phyloP scores from a whole-genome alignment of 2,113 vertebrate species.

The Numida meleagris region DNA sequence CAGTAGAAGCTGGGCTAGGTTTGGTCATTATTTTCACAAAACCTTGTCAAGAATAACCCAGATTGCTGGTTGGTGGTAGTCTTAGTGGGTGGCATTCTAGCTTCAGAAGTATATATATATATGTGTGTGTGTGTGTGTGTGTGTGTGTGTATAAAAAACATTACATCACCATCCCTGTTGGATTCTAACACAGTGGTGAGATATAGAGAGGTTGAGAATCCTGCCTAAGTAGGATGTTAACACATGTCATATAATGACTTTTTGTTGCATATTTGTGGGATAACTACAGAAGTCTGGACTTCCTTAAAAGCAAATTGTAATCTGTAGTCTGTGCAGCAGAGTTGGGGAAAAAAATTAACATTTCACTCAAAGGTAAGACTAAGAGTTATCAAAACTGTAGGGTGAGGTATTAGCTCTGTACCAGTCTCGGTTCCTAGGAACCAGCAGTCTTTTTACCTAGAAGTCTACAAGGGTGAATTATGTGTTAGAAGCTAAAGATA shows the following conservation, averaged over 20 bases:
- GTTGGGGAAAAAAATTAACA: background rate
- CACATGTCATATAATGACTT: background rate
- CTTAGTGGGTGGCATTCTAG: conserved; percentile 47
- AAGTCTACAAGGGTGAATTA: background rate
- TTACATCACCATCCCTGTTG: background rate
- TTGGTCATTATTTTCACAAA: conserved; percentile 62
- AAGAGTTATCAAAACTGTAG: background rate
- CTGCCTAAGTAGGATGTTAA: background rate
- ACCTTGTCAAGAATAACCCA: conserved; percentile 52
- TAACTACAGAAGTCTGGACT: background rate
- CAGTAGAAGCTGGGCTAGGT: conserved; percentile 13
- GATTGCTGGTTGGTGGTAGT: conserved; percentile 43
- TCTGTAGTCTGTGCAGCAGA: background rate
- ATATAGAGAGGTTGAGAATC: conserved; percentile 11
- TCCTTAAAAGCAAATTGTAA: background rate
- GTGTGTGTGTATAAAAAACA: background rate
- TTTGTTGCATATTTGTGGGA: background rate
- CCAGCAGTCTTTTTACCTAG: background rate
- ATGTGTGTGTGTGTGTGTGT: background rate
- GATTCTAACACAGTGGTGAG: background rate
- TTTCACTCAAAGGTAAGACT: background rate
- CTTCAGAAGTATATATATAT: conserved; percentile 22
- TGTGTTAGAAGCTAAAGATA: background rate
- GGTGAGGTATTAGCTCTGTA: background rate
- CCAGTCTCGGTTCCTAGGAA: background rate